Base-by-base conservation (phyloP, 2,888 invertebrate genomes). In the Dasysyrphus albostriatus region DNA sequence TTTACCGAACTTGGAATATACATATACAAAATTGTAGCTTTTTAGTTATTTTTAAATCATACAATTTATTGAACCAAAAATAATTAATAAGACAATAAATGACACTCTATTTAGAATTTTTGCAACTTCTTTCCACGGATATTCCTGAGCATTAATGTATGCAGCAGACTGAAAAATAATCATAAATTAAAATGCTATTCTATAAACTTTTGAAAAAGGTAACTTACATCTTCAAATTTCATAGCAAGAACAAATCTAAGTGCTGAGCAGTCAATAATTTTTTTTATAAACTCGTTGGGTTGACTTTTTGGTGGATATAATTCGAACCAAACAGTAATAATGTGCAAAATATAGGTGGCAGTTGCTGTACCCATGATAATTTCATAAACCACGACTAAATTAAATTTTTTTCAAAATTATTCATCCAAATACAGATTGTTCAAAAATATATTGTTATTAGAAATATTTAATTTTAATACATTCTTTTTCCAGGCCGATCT, bases 41-140 rank as follows among this genome's bases (percentile, higher is more conserved):
- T 24, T 3, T 2, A 24, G 39, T 61, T 9, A 2, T 49, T 67
- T n/a, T 61, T 54, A 83, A 39, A 77, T 61, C 5, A 54, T 39
- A 47, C 12, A 65, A 32, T 80, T 54, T 14, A 77, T 59, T 0
- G 16, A 69, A 59, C 59, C 14, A 56, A 78, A 82, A 29, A 37
- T 58, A 9, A 87, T 75, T 0, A 72, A 6, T n/a, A 82, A 14
- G 4, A 83, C 63, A 19, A 92, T 77, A 39, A 91, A 90, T 42
- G 90, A 89, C 0, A 89, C 12, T 19, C 90, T 91, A 78, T 92
- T 92, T 2, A 91, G 14, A 1, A 91, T 89, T 79, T 90, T 91
- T 10, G 91, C 89, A 42, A 92, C 44, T 59, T 92, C 91, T 3
- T 88, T 89, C 92, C 92, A 92, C 3, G 92, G 92, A 58, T 90